Evolutionary conservation across 2,797 vertebrate species (phyloP), one percentile per base, ranked within the genome.

Genomic region (Pipistrellus pygmaeus): DNA sequence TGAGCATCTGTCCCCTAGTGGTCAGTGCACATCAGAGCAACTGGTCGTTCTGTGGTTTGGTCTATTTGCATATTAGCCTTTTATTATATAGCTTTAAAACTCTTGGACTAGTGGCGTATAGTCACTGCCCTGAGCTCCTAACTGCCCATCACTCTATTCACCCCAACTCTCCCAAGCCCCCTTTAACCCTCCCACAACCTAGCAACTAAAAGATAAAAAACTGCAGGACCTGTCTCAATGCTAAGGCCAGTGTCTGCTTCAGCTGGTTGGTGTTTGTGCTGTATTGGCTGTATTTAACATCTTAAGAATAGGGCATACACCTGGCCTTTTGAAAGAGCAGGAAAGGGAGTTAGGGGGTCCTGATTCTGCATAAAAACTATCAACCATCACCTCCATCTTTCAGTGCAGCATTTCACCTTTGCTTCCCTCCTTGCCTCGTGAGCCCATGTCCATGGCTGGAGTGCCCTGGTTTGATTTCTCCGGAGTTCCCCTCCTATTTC

Each of bases 101-200:
- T 81, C 30, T 75, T 75, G 32, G 69, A 30, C 64, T 64, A 10
- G 21, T 82, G 44, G 10, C 30, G 27, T 46, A 66, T 17, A n/a
- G 44, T 14, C 44, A 92, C 44, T 95, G 62, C 57, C 44, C 60
- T 88, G 41, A 84, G 88, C 81, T 64, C 64, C 21, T 69, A 86
- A 76, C 21, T 38, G 27, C 7, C 32, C 30, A 41, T 88, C 66
- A 35, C 21, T 94, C 60, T 57, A 84, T 48, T 30, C 38, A 55
- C 25, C 20, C 55, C 73, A 51, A 46, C 35, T 30, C 35, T 83
- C 71, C 82, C 38, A 3, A 77, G 38, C 13, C 12, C 32, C 5
- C 11, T 14, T 27, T 27, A 11, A 4, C 4, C 51, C 30, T 53
- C 60, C 10, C 35, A 78, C 21, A 73, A 11, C 11, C 60, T 73